Evolutionary conservation across 2,888 invertebrate genomes (phyloP), one percentile per base, ranked within the genome.

Genomic region (Tricholauxania praeusta): DNA sequence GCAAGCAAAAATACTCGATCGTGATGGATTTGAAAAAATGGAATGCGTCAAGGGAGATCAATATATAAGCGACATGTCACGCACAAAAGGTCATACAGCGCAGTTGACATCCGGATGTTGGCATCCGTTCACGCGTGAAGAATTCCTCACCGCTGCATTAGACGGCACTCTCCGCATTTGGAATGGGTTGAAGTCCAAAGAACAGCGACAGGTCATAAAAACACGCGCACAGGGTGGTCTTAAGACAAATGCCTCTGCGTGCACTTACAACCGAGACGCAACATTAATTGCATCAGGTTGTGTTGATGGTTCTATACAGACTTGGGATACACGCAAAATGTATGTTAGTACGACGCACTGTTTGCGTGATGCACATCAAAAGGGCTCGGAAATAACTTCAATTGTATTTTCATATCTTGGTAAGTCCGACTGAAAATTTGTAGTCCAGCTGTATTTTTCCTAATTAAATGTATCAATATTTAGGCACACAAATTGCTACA

Each of bases 21-120:
- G 98, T 32, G 98, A 99, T 84, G 98, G 98, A 0, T 96, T 96
- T 80, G 97, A 97, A 82, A 92, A 95, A 72, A 90, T 96, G 59
- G 96, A 98, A 87, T 97, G 97, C 82, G 93, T 95, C 0, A 97
- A 97, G 87, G 99, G 98, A 0, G 97, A 97, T 87, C 96, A 96
- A 85, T 99, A 99, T 82, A 94, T 99, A 22, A 93, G 93, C 0
- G 99, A 99, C 85, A 96, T 97, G 93, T 93, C 95, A 0, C 91
- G 90, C 80, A 98, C 98, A 0, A 97, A 96, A 85, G 99, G 99
- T 0, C 99, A 99, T 86, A 94, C 96, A 0, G 96, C 98, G 0
- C 92, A 96, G 48, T 87, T 99, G 6, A 96, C 96, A 81, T 91
- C 93, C 69, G 96, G 98, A 1, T 93, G 93, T 83, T 99, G 98